A percentile compares a stretch with the other conserved stretches of the same genome.
These are phyloP conservation scores for Acrossocheilus wenchowensis DNA, from an alignment of 2,797 vertebrate genomes.

Conservation along the genomic window DNA sequence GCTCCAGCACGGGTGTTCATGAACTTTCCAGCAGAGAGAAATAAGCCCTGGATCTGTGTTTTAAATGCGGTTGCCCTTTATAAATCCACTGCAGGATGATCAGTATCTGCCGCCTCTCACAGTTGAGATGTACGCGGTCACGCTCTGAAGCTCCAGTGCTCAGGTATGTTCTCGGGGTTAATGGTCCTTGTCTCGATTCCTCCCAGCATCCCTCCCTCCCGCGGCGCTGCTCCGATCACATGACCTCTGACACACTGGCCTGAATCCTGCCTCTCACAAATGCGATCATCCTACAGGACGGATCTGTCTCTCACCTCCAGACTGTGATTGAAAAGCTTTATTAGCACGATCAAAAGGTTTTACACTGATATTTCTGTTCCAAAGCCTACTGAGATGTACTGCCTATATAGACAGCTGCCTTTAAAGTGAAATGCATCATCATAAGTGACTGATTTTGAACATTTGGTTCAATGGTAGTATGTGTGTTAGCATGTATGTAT, in stretches of 20 bases:
- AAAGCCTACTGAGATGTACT: not conserved
- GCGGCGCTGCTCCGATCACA: constrained; percentile 28
- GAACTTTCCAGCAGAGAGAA: not conserved
- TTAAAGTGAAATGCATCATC: not conserved
- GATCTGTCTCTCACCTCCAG: constrained; percentile 53
- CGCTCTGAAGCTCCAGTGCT: constrained; percentile 38
- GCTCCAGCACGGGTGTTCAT: not conserved
- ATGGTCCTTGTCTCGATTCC: constrained; percentile 54
- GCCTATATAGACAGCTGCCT: not conserved
- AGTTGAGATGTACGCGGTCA: constrained; percentile 11
- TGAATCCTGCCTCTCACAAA: constrained; percentile 56
- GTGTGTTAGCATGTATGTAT: no score
- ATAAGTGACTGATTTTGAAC: not conserved
- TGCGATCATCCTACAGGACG: constrained; percentile 58
- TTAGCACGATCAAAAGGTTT: no score
- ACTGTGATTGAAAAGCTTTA: not conserved
- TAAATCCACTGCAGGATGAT: constrained; percentile 26
- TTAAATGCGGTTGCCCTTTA: not conserved
- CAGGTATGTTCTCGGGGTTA: constrained; percentile 51
- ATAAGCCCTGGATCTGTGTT: not conserved
- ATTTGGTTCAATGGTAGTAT: not conserved
- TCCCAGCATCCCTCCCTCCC: constrained; percentile 27
- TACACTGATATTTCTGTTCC: not conserved
- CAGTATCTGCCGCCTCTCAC: not conserved
- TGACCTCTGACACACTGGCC: constrained; percentile 67